These are phyloP conservation scores for Cherax quadricarinatus DNA, from an alignment of 1,140 invertebrate genomes.

Conservation along the genomic window DNA sequence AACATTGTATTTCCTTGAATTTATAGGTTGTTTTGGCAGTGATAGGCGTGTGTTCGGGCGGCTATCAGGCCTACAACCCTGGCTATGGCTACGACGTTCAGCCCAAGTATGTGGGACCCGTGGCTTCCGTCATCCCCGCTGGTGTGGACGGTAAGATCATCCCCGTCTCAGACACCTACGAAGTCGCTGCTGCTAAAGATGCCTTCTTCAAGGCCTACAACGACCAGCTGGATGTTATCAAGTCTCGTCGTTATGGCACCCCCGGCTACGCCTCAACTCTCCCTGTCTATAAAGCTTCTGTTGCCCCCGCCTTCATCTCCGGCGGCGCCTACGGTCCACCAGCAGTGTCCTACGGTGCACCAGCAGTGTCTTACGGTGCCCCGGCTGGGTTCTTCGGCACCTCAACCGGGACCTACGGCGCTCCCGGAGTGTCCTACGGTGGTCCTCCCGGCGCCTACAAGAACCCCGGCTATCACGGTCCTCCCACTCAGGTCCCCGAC, in stretches of 20 bases:
- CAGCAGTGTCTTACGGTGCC: neutral
- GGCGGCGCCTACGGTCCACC: neutral
- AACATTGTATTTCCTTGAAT: no score
- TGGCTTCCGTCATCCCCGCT: neutral
- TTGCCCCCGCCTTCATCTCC: neutral
- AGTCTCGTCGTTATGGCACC: neutral
- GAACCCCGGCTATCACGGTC: neutral
- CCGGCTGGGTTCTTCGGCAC: neutral
- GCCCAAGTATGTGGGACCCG: conserved; percentile 7
- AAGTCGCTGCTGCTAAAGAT: conserved; percentile 55
- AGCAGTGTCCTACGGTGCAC: neutral
- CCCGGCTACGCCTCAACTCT: neutral
- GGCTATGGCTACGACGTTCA: conserved; percentile 15
- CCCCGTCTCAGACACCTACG: conserved; percentile 12
- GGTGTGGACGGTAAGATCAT: conserved; percentile 6
- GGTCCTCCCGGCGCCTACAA: neutral
- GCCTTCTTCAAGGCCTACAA: conserved; percentile 53
- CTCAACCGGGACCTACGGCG: neutral
- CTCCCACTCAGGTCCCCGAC: conserved; percentile 31
- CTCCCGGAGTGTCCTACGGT: neutral
- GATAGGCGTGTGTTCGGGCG: conserved; percentile 21
- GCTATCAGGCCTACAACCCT: conserved; percentile 33
- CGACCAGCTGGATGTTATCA: neutral
- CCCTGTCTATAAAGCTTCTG: neutral
- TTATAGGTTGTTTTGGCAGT: conserved; percentile 45